Base-by-base conservation (phyloP, 2,113 vertebrate genomes). In the Oxyruncus cristatus region DNA sequence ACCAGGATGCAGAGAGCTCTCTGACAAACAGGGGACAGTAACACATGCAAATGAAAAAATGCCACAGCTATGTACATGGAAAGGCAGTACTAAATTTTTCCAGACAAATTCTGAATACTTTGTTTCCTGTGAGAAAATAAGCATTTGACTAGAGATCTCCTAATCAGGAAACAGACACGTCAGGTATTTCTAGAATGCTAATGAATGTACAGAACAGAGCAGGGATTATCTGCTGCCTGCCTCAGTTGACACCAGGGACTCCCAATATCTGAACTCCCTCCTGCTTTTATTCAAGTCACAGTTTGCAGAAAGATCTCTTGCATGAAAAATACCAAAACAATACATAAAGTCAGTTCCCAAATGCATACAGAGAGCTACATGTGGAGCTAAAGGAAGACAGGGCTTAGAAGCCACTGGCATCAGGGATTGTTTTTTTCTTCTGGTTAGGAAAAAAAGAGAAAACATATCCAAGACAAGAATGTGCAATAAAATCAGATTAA, bases 161-260 rank as follows among this genome's bases (percentile, higher is more conserved):
- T 93, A 87, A 96, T 91, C 86, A 84, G 91, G 92, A 95, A 95
- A 93, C 91, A 94, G 93, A 89, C 80, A 42, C 0, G 13, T 63
- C 80, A 94, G 92, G 92, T 96, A 95, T 96, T 96, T 96, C 93
- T 91, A 96, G 95, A 96, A 94, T 89, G 92, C 91, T 96, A 96
- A 96, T 85, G 73, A 91, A 92, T 4, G 14, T 87, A 85, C 53
- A 67, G 77, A 92, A 93, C 80, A 93, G 93, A 84, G 81, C 35
- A 52, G 42, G 53, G 75, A 95, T 85, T 95, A 93, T 92, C 93
- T 92, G 55, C 56, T 14, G 70, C 76, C 76, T 86, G 91, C 55
- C 83, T 88, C 80, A 70, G 74, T 83, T 93, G 91, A 93, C 66
- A 96, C 73, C 26, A 87, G 53, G 58, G 77, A 86, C 88, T 77